Evolutionary conservation across 2,888 invertebrate species (phyloP).

Genomic region (Drosophila anceps): DNA sequence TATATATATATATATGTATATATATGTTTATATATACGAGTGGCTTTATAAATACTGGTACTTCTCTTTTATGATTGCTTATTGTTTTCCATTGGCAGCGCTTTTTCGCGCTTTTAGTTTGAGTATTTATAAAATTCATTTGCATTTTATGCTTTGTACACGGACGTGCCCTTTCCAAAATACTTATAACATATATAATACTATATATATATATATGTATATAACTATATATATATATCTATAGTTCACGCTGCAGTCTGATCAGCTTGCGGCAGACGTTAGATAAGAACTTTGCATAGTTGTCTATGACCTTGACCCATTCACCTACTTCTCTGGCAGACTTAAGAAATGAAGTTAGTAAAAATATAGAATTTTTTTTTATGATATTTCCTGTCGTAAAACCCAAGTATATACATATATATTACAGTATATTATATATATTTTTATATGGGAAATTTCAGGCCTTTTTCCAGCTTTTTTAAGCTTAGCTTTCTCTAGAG

Average conservation of each 20-base stretch:
- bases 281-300: constrained; percentile 7
- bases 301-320: constrained; percentile 54
- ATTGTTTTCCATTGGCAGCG: constrained; percentile 44
- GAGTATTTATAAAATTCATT: constrained; percentile 57
- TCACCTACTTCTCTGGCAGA: constrained; percentile 4
- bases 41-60: constrained; percentile 12
- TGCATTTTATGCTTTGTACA: constrained; percentile 35
- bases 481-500: constrained; percentile 19
- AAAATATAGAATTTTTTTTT: not conserved
- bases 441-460: constrained; percentile 12
- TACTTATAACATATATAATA: constrained; percentile 3
- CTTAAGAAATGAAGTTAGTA: not conserved
- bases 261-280: not conserved
- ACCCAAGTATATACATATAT: not conserved
- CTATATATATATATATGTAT: not conserved
- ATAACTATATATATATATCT: not conserved
- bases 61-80: constrained; percentile 32
- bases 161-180: constrained; percentile 41
- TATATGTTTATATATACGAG: not conserved
- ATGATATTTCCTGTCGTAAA: not conserved
- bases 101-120: constrained; percentile 36
- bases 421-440: not conserved
- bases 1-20: constrained; percentile 1
- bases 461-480: constrained; percentile 16
- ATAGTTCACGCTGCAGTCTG: not conserved